These are phyloP conservation scores for Nemurella pictetii DNA, from an alignment of 2,888 invertebrate genomes.

Conservation along the genomic window DNA sequence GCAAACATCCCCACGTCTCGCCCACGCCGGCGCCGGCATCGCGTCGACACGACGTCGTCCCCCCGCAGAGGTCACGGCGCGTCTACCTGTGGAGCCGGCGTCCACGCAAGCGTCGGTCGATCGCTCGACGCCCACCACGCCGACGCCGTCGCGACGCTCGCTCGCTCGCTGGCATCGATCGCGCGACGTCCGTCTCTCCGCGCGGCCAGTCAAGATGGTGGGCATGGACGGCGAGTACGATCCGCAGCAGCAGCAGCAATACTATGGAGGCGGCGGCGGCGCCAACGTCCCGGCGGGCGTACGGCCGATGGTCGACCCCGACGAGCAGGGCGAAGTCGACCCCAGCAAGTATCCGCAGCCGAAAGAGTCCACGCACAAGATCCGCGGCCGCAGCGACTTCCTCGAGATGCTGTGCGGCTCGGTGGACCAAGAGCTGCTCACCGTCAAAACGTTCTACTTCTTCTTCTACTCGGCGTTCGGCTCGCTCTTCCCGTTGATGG, in stretches of 20 bases:
- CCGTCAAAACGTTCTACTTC: conserved; percentile 97
- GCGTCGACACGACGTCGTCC: neutral
- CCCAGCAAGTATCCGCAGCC: conserved; percentile 77
- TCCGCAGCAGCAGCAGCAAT: conserved; percentile 22
- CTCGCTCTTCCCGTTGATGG: conserved; percentile 96
- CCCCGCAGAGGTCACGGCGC: neutral
- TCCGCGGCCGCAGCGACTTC: conserved; percentile 82
- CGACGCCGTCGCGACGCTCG: neutral
- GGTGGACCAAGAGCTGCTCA: conserved; percentile 87
- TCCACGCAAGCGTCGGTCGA: neutral
- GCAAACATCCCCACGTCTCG: neutral
- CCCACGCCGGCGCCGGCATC: neutral
- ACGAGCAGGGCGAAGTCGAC: conserved; percentile 84
- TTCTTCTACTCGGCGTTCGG: conserved; percentile 99
- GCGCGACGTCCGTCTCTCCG: neutral
- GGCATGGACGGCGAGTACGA: conserved; percentile 39
- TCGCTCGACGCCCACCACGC: neutral
- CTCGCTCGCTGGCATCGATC: conserved; percentile 13
- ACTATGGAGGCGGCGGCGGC: conserved; percentile 18
- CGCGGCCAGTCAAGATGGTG: conserved; percentile 34
- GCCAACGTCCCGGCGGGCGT: conserved; percentile 46
- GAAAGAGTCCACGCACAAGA: conserved; percentile 87
- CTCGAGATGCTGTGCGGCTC: conserved; percentile 80
- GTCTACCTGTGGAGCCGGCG: neutral
- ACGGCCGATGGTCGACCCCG: conserved; percentile 79